These are phyloP conservation scores for Drosophila micromelanica DNA, from an alignment of 1,140 invertebrate genomes.

Conservation along the genomic window DNA sequence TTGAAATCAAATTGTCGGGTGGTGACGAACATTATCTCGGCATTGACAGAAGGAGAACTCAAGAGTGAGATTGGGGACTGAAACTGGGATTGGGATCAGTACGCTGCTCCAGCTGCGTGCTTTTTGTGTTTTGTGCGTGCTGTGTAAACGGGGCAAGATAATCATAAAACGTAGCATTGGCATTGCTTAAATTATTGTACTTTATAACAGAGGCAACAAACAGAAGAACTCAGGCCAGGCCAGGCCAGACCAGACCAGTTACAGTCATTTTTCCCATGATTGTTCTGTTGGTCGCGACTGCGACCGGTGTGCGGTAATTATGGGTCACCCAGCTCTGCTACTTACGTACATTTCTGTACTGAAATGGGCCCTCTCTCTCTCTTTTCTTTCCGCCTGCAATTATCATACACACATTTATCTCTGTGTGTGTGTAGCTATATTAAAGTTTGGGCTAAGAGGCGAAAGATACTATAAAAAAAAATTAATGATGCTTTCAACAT, in stretches of 20 bases:
- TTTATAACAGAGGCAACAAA: conserved; percentile 45
- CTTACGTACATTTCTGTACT: conserved; percentile 18
- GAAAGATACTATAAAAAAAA: conserved; percentile 54
- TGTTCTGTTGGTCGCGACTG: conserved; percentile 56
- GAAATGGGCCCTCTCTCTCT: conserved; percentile 14
- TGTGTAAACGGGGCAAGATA: conserved; percentile 75
- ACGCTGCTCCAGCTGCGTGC: conserved; percentile 27
- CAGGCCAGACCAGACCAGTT: conserved; percentile 29
- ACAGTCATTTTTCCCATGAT: conserved; percentile 75
- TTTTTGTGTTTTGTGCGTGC: conserved; percentile 61
- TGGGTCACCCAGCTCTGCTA: conserved; percentile 66
- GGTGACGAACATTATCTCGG: conserved; percentile 52
- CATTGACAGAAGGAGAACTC: conserved; percentile 49
- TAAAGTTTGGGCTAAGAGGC: conserved; percentile 42
- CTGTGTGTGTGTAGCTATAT: conserved; percentile 33
- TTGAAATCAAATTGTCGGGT: conserved; percentile 57
- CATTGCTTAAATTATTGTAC: conserved; percentile 79
- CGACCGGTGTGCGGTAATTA: conserved; percentile 64
- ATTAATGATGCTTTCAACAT: conserved; percentile 81
- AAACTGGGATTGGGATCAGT: conserved; percentile 37
- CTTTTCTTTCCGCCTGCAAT: conserved; percentile 68
- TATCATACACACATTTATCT: conserved; percentile 65
- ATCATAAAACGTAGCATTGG: conserved; percentile 76
- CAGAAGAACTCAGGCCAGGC: conserved; percentile 12
- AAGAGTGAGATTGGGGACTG: conserved; percentile 1